Conservation (phyloP, 2,888 invertebrate genomes). For the Stegana nigrithorax region DNA sequence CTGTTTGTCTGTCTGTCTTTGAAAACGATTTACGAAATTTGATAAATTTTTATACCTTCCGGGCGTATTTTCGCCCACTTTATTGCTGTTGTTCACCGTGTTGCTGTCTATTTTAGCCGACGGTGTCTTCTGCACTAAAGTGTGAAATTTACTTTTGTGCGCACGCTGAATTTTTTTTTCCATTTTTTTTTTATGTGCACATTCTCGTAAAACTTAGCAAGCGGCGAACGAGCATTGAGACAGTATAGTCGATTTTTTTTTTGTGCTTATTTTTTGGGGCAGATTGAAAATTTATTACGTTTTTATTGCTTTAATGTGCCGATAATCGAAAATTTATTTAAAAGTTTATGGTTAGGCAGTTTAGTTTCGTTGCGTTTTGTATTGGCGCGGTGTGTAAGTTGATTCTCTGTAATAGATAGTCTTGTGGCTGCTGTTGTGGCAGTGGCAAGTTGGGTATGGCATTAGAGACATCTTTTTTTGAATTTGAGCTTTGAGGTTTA, state of each 20-base stretch:
- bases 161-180: neutral
- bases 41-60: constrained; percentile 46
- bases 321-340: constrained; percentile 64
- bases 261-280: constrained; percentile 13
- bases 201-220: constrained; percentile 4
- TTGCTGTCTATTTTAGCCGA: neutral
- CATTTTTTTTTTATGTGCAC: neutral
- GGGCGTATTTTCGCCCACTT: constrained; percentile 28
- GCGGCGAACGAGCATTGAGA: no score
- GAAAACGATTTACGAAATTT: constrained; percentile 47
- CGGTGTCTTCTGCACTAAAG: neutral
- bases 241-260: neutral
- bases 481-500: no score
- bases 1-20: neutral
- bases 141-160: constrained; percentile 5
- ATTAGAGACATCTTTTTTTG: no score
- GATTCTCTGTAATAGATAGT: no score
- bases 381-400: constrained; percentile 24
- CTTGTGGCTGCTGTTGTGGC: no score
- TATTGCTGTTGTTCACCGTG: constrained; percentile 23
- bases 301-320: constrained; percentile 61
- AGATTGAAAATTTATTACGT: constrained; percentile 63
- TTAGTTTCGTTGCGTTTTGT: constrained; percentile 15
- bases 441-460: no score
- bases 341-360: constrained; percentile 32